These are phyloP conservation scores for Drosophila pegasa DNA, from an alignment of 2,888 invertebrate genomes.

Conservation along the genomic window DNA sequence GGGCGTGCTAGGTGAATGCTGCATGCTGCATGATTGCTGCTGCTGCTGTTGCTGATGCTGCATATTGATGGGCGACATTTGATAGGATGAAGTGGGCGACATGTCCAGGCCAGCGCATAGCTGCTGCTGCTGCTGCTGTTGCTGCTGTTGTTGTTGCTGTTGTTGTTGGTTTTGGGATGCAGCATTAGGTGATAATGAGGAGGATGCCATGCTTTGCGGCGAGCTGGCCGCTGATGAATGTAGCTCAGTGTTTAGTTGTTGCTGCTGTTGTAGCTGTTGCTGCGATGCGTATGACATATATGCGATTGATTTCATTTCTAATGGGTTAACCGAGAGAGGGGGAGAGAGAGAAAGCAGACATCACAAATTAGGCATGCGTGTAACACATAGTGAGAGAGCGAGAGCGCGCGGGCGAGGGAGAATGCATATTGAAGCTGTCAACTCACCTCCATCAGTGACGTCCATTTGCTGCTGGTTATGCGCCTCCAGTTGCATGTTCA, in stretches of 20 bases:
- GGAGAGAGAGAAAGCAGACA: conserved; percentile 70
- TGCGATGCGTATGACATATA: conserved; percentile 73
- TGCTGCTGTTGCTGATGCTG: conserved; percentile 62
- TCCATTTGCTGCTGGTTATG: conserved; percentile 46
- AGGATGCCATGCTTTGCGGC: conserved; percentile 70
- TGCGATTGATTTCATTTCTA: conserved; percentile 69
- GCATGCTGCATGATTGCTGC: conserved; percentile 71
- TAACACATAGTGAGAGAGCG: conserved; percentile 12
- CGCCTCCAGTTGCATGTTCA: conserved; percentile 35
- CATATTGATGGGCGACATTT: conserved; percentile 78
- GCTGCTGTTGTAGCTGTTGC: conserved; percentile 54
- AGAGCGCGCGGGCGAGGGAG: conserved; percentile 1
- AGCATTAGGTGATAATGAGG: conserved; percentile 69
- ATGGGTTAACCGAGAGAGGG: conserved; percentile 15
- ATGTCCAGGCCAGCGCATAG: conserved; percentile 69
- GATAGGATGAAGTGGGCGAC: conserved; percentile 68
- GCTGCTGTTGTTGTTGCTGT: conserved; percentile 25
- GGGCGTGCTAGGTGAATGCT: conserved; percentile 69
- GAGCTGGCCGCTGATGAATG: conserved; percentile 66
- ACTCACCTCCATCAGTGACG: conserved; percentile 60
- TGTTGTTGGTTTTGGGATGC: conserved; percentile 37
- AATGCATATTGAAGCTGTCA: conserved; percentile 3
- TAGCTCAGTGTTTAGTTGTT: conserved; percentile 53
- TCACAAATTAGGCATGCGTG: conserved; percentile 75
- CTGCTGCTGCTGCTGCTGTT: conserved; percentile 62